Conservation (phyloP, 1,140 invertebrate species). For the Episyrphus balteatus region DNA sequence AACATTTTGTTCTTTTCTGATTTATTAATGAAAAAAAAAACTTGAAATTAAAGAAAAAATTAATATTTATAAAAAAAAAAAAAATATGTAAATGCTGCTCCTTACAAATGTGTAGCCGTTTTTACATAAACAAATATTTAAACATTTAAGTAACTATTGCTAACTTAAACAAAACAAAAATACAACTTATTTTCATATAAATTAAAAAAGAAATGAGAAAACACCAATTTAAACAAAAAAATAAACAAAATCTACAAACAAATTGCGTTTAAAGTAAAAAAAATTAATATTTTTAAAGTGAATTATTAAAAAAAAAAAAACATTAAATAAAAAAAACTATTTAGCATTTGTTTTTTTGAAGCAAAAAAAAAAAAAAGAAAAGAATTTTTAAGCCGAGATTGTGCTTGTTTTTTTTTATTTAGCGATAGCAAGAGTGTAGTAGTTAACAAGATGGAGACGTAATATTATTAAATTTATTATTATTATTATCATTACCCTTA, state of each 20-base stretch:
- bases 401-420: not conserved
- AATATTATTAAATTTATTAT: not conserved
- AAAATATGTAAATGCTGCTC: not conserved
- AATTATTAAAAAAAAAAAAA: not conserved
- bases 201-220: too few relatives aligned
- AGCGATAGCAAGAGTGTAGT: not conserved
- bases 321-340: not conserved
- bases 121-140: not conserved
- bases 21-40: not conserved
- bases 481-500: not conserved
- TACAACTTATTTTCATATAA: not conserved
- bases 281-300: not conserved
- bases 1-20: too few relatives aligned
- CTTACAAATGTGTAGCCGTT: not conserved
- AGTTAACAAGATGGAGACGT: not conserved
- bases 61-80: not conserved
- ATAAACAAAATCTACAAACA: not conserved
- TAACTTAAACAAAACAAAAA: not conserved
- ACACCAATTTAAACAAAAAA: too few relatives aligned
- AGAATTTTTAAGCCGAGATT: not conserved
- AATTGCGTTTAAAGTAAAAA: not conserved
- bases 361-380: not conserved
- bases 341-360: not conserved
- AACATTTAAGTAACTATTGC: not conserved
- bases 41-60: not conserved